Percentiles rank a stretch among this genome's conserved stretches.
phyloP scores from a whole-genome alignment of 53 echinoderm and acorn worm genomes.

The Glandiceps talaboti region DNA sequence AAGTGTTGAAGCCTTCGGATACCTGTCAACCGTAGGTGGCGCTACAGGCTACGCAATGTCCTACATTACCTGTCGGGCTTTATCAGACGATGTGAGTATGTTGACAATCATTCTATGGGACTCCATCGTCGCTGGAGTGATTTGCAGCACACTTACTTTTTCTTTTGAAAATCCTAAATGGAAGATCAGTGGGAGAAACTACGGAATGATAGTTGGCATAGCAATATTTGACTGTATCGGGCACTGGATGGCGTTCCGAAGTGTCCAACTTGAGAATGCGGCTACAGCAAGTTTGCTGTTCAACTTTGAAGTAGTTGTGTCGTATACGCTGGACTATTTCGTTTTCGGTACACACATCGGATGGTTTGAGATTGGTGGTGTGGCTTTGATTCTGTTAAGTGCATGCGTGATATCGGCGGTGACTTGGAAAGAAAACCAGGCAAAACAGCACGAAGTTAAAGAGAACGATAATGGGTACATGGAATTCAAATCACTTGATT shows the following conservation, averaged over 20 bases:
- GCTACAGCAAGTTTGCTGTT: neutral
- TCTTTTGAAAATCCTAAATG: neutral
- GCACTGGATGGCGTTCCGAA: neutral
- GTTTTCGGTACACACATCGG: neutral
- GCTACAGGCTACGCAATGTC: neutral
- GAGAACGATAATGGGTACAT: neutral
- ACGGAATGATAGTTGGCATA: neutral
- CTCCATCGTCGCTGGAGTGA: neutral
- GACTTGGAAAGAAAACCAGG: neutral
- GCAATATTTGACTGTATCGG: neutral
- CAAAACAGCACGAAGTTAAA: neutral
- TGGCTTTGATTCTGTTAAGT: neutral
- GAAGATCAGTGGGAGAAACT: neutral
- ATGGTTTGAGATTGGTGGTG: neutral
- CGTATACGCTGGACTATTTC: neutral
- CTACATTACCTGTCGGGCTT: neutral
- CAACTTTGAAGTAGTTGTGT: neutral
- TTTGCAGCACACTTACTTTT: neutral
- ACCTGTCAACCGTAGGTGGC: neutral
- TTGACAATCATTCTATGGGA: neutral
- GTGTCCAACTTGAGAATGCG: neutral
- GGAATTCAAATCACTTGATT: neutral
- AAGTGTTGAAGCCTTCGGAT: neutral
- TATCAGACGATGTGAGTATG: neutral
- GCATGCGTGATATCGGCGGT: neutral